These are phyloP conservation scores for Chrosomus eos DNA, from an alignment of 2,797 vertebrate species.

Conservation along the genomic window DNA sequence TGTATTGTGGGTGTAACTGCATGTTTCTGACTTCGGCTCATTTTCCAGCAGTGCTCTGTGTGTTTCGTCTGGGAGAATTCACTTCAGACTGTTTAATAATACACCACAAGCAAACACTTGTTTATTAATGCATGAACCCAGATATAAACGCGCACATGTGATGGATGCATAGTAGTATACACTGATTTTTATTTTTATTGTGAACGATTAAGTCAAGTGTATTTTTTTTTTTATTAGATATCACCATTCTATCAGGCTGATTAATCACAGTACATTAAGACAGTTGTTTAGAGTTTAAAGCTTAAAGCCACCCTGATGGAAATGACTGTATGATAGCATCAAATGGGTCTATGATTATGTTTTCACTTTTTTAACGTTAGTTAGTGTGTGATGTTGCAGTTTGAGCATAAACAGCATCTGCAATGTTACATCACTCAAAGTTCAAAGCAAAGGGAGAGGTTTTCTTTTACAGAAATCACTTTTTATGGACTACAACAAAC, in stretches of 20 bases:
- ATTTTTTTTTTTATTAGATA: too few relatives aligned
- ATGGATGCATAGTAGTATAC: neutral
- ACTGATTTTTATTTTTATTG: conserved; percentile 4
- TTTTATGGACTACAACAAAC: too few relatives aligned
- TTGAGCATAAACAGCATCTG: too few relatives aligned
- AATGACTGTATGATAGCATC: neutral
- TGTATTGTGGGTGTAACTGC: conserved; percentile 28
- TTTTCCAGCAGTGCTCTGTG: neutral
- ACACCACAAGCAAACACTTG: conserved; percentile 4
- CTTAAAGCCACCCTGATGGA: neutral
- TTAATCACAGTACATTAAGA: too few relatives aligned
- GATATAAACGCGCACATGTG: neutral
- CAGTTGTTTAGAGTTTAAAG: too few relatives aligned
- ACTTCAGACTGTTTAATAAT: neutral
- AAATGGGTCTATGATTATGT: too few relatives aligned
- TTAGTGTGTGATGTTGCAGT: too few relatives aligned
- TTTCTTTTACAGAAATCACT: too few relatives aligned
- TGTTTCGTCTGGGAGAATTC: conserved; percentile 3
- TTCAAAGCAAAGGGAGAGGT: too few relatives aligned
- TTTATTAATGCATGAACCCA: conserved; percentile 26
- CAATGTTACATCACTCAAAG: too few relatives aligned
- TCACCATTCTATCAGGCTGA: too few relatives aligned
- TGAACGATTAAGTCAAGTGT: neutral
- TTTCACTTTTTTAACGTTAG: too few relatives aligned
- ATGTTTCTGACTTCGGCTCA: neutral